phyloP scores from a whole-genome alignment of 1,140 invertebrate species.

The Ceratina australensis region DNA sequence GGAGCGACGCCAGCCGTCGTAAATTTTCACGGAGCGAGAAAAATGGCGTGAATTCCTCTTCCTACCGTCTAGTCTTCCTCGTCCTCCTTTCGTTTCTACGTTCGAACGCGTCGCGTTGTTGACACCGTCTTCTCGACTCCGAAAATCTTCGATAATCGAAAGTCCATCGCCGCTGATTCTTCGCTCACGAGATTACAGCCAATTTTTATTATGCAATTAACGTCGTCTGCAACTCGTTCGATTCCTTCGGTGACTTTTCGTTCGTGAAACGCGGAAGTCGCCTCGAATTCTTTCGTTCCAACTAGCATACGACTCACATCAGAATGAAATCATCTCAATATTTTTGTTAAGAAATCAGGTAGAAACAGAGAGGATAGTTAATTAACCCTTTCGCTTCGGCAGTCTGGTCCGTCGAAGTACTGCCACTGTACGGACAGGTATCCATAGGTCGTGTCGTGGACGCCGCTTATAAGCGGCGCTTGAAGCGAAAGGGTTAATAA shows the following conservation, averaged over 20 bases:
- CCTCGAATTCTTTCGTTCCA: slow-evolving; percentile 54
- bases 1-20: slow-evolving; percentile 76
- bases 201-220: slow-evolving; percentile 34
- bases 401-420: too few relatives aligned
- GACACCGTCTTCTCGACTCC: slow-evolving; percentile 41
- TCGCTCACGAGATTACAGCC: neutral
- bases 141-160: slow-evolving; percentile 49
- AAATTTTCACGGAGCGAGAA: slow-evolving; percentile 77
- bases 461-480: too few relatives aligned
- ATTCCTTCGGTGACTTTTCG: slow-evolving; percentile 57
- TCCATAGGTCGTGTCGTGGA: too few relatives aligned
- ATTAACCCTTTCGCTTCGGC: too few relatives aligned
- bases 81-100: slow-evolving; percentile 11
- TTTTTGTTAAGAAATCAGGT: too few relatives aligned
- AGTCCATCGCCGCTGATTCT: neutral
- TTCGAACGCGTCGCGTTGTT: slow-evolving; percentile 41
- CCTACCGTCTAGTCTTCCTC: slow-evolving; percentile 31
- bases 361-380: too few relatives aligned
- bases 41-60: slow-evolving; percentile 74
- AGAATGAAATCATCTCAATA: too few relatives aligned
- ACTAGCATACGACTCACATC: slow-evolving; percentile 45
- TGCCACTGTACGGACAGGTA: too few relatives aligned
- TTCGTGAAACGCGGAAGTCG: slow-evolving; percentile 61
- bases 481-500: too few relatives aligned
- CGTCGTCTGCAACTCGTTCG: slow-evolving; percentile 41